Percentiles rank a stretch among this genome's conserved stretches.
Conservation (phyloP, 2,888 invertebrate species). For the Aelia acuminata region DNA sequence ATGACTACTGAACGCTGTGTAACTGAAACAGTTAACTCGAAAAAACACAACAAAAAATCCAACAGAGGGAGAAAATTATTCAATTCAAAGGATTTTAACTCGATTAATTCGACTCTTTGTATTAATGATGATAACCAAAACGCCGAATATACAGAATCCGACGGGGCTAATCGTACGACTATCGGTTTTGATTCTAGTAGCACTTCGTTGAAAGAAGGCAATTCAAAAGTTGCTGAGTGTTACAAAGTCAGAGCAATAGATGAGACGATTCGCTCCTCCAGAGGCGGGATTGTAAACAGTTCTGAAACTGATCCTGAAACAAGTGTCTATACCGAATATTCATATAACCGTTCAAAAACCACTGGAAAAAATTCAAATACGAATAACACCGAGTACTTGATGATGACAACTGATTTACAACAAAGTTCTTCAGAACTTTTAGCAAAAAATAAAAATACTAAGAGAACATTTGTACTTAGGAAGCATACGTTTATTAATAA, state of each 20-base stretch:
- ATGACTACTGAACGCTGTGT: background rate
- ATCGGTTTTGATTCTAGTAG: background rate
- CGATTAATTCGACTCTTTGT: background rate
- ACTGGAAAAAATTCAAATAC: background rate
- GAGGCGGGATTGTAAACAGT: background rate
- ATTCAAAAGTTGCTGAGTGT: background rate
- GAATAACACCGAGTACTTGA: background rate
- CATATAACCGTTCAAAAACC: background rate
- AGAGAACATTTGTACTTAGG: background rate
- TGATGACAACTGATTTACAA: background rate
- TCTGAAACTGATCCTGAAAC: background rate
- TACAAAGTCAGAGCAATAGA: background rate
- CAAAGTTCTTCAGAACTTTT: constrained; percentile 14
- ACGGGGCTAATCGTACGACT: background rate
- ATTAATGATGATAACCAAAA: background rate
- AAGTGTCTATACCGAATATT: background rate
- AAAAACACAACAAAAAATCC: background rate
- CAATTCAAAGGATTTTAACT: background rate
- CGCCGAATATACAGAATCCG: background rate
- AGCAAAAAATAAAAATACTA: background rate
- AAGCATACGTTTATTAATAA: background rate
- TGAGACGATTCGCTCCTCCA: background rate
- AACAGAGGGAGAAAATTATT: background rate
- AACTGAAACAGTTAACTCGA: background rate
- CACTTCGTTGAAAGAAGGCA: background rate